A percentile compares a stretch with the other conserved stretches of the same genome.
These are phyloP conservation scores for Artibeus jamaicensis DNA, from an alignment of 2,797 vertebrate genomes.

Conservation along the genomic window DNA sequence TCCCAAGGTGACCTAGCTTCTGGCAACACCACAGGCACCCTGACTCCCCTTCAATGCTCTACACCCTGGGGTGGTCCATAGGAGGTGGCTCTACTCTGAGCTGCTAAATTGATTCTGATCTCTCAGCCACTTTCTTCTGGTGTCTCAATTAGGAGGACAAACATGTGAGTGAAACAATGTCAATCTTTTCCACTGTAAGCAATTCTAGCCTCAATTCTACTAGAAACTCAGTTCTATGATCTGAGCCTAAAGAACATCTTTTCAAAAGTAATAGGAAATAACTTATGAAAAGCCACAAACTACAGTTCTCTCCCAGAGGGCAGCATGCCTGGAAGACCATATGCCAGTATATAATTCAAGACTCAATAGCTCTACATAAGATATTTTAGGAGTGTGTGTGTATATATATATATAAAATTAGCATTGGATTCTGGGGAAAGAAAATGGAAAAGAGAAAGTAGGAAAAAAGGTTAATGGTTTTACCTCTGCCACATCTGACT, in stretches of 20 bases:
- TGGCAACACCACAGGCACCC: neutral
- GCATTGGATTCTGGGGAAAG: neutral
- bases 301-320: neutral
- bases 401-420: conserved; percentile 12
- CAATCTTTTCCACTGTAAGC: neutral
- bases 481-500: conserved; percentile 32
- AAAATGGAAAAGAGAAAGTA: conserved; percentile 38
- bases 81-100: neutral
- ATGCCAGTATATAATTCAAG: neutral
- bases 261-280: neutral
- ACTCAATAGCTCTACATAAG: neutral
- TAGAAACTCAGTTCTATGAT: neutral
- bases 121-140: neutral
- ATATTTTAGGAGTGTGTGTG: neutral
- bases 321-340: neutral
- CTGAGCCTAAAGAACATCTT: neutral
- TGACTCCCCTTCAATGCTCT: neutral
- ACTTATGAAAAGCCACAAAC: neutral
- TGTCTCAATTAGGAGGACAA: neutral
- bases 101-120: neutral
- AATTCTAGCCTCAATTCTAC: neutral
- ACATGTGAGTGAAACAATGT: neutral
- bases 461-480: conserved; percentile 45
- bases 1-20: neutral
- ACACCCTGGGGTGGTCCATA: neutral